Base-by-base conservation (phyloP, 2,797 vertebrate genomes). In the Ammospiza maritima region DNA sequence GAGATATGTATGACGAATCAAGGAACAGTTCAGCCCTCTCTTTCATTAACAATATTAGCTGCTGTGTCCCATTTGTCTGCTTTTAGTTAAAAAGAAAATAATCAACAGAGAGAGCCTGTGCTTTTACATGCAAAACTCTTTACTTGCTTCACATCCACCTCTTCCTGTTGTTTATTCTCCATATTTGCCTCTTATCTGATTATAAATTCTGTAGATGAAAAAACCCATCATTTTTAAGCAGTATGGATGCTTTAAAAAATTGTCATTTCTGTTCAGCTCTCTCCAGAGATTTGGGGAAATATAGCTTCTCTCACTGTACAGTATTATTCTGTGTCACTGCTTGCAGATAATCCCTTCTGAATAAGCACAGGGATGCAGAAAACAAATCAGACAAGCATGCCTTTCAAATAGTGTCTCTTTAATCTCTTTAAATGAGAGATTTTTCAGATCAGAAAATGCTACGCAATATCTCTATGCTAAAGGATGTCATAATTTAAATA, bases 371-470 rank as follows among this genome's bases (percentile, higher is more conserved):
- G n/a, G 80, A 76, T 80, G 77, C 57, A 82, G 38, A 83, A 48
- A 88, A 88, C 77, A 79, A 69, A 89, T 85, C 25, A 5, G 79
- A 89, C 38, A 89, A 85, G 26, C n/a, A 36, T 50, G 87, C 70
- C 79, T 94, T 92, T 92, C 79, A 83, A 86, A 84, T 4, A 56
- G 30, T n/a, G 54, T 17, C 57, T 77, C 77, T 91, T 94, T 90
- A 85, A 93, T 84, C 70, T 94, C 89, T 89, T 93, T 60, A 93
- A 91, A 93, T 60, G 42, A 58, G 22, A 70, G 65, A 48, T n/a
- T 65, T 92, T 92, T 77, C 73, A 96, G 83, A 82, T 62, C 71
- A 85, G 80, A 70, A 78, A 91, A 84, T 14, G 27, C 25, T 26
- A 77, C 42, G 69, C 44, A 82, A 5, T 54, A 82, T 17, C 66